Base-by-base conservation (phyloP, 2,113 vertebrate genomes). In the Megaptera novaeangliae region DNA sequence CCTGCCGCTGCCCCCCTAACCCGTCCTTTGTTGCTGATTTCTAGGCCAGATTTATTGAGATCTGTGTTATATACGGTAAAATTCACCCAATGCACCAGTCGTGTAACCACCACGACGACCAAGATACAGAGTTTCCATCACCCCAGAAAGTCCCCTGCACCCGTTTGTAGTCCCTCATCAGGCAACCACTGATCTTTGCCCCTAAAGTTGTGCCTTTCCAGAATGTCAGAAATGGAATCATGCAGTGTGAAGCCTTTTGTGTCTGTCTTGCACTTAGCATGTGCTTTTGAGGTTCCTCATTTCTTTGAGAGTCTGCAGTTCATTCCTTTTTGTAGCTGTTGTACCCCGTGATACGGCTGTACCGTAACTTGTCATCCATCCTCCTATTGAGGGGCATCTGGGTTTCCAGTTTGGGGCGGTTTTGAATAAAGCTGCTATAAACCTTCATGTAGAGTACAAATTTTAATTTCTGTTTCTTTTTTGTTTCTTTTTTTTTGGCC, bases 281-380 rank as follows among this genome's bases (percentile, higher is more conserved):
- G 59, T 39, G 64, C 29, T 59, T 12, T 31, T 21, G 61, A 6
- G 13, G 7, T 12, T 21, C 46, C 1, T 5, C 20, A 0, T 3
- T 2, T 23, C 7, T 46, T 36, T 5, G 13, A 59, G 92, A 59
- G 0, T 29, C 39, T 0, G 10, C 7, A 8, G 25, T 18, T 68
- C 0, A 1, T 21, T 34, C 39, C 90, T 71, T 34, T 34, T 8
- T n/a, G 31, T 1, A 25, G 61, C 25, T 11, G 17, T 21, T 4
- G 9, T 27, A 0, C n/a, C 68, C 61, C 2, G 1, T 20, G 1
- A 0, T 7, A 0, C 0, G 34, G 9, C 0, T 0, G 44, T 15
- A 0, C 17, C 0, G 0, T 20, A n/a, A 4, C 25, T 59, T 41
- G 39, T 75, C 9, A 14, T 4, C 36, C 27, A 0, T 21, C 25